Base-by-base conservation (phyloP, 2,113 vertebrate species). In the Chascanopsetta lugubris region DNA sequence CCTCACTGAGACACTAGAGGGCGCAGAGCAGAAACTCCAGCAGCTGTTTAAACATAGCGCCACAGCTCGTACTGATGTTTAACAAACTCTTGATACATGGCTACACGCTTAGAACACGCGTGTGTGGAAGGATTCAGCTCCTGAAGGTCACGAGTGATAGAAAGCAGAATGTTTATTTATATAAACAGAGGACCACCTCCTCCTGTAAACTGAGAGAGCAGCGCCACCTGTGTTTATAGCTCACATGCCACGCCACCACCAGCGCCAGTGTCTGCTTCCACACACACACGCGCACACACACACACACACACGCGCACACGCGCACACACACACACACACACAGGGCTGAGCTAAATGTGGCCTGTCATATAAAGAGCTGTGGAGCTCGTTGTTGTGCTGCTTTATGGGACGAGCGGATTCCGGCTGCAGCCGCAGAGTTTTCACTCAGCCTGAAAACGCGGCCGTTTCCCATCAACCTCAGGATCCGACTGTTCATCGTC, bases 321-420 rank as follows among this genome's bases (percentile, higher is more conserved):
- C 17, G 34, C 21, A 29, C n/a, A 6, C 7, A 15, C n/a, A n/a
- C 72, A 61, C 50, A 22, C 17, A 30, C 21, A 29, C n/a, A 6
- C 7, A 15, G 38, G 18, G 40, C 58, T 48, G 53, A 36, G 63
- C 59, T 72, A 63, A 78, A 69, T 69, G 56, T 8, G 0, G 1
- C 51, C 60, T 70, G 71, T 75, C 66, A 54, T 69, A 56, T 69
- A 74, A 74, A 65, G 48, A 59, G 67, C 71, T 32, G 58, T 27
- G 40, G 20, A 40, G 73, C 69, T 64, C 55, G 68, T 60, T 77
- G 75, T 61, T 69, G 72, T 62, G 60, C 53, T 73, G 56, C 8
- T 76, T 75, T 74, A 69, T 76, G 51, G 46, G 20, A 43, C 25
- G 25, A 18, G 61, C 45, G 18, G 43, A 34, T 51, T 63, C 2